Base-by-base conservation (phyloP, 2,113 vertebrate genomes). In the Dolichallabes microphthalmus region DNA sequence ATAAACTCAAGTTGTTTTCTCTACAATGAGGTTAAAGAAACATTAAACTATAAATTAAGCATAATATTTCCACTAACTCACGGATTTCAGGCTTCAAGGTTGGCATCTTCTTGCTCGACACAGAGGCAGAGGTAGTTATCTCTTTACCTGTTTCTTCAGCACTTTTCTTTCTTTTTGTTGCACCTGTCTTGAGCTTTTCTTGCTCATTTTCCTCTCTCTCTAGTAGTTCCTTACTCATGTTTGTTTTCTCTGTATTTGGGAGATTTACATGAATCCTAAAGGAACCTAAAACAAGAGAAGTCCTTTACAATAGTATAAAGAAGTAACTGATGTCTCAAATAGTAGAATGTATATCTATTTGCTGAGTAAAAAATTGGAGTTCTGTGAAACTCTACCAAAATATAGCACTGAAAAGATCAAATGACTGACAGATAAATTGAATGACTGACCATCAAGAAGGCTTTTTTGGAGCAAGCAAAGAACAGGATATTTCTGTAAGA, bases 391-490 rank as follows among this genome's bases (percentile, higher is more conserved):
- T 55, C 3, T 11, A 15, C n/a, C n/a, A 32, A 25, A 63, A 30
- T 30, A 66, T 32, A 12, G 8, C 19, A 71, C 19, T 4, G 32
- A 71, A 69, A 10, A 2, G 68, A 35, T 35, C 3, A 35, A 35
- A 35, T 35, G 35, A 35, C 35, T 35, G 35, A 35, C 39, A 39
- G 3, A 71, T 8, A 39, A 39, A 45, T 25, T 10, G 35, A 39
- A 2, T 22, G 68, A 87, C 91, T 90, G n/a, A 95, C 94, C 92
- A 0, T 93, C 90, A 69, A 89, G n/a, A 78, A 95, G 87, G 63
- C 77, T 89, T 5, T 83, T 86, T 30, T 39, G 88, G 53, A 95
- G 57, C 55, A 20, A 0, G 45, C 58, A 73, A 25, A 95, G 82
- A 0, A 14, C 82, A 4, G 90, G 88, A 82, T 95, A 94, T 2